These are phyloP conservation scores for Drosophila fungiperda DNA, from an alignment of 2,888 invertebrate species.

Conservation along the genomic window DNA sequence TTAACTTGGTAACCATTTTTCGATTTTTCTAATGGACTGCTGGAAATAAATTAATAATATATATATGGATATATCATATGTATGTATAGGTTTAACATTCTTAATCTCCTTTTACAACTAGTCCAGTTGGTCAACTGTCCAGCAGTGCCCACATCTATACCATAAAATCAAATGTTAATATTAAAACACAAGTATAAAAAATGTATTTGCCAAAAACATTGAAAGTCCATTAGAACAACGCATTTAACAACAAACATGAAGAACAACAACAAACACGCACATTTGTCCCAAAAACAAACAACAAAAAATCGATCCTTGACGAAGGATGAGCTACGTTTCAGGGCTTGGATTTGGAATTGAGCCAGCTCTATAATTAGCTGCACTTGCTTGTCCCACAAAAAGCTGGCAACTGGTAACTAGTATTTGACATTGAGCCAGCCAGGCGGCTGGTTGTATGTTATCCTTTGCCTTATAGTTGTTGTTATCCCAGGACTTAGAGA, in stretches of 20 bases:
- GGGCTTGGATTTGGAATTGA: slow-evolving; percentile 7
- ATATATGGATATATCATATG: background rate
- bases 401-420: slow-evolving; percentile 28
- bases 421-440: slow-evolving; percentile 45
- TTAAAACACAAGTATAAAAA: slow-evolving; percentile 14
- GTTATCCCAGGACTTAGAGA: slow-evolving; percentile 53
- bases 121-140: slow-evolving; percentile 4
- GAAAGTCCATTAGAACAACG: slow-evolving; percentile 68
- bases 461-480: slow-evolving; percentile 50
- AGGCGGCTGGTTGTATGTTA: slow-evolving; percentile 28
- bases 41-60: background rate
- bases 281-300: slow-evolving; percentile 12
- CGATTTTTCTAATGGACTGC: background rate
- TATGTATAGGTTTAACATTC: background rate
- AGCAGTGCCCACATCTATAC: background rate
- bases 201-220: slow-evolving; percentile 53
- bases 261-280: slow-evolving; percentile 1
- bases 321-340: slow-evolving; percentile 37
- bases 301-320: slow-evolving; percentile 42
- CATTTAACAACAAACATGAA: background rate
- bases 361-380: slow-evolving; percentile 72
- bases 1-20: background rate
- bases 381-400: slow-evolving; percentile 62
- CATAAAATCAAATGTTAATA: background rate
- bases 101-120: background rate